These are phyloP conservation scores for Lochmaea crataegi DNA, from an alignment of 2,888 invertebrate species.

Conservation along the genomic window DNA sequence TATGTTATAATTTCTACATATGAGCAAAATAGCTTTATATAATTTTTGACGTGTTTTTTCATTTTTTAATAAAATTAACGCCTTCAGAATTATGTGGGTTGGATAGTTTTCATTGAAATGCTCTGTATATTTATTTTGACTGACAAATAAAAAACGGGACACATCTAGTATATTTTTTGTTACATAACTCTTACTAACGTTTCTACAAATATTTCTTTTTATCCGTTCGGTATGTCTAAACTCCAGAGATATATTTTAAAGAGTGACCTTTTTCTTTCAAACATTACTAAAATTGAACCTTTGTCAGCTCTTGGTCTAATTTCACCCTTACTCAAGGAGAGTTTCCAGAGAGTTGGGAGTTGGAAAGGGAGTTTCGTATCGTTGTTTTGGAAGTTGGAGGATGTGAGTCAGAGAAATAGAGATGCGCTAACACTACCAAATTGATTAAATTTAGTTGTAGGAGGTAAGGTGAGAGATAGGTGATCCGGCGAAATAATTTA, in stretches of 20 bases:
- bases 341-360: slow-evolving; percentile 9
- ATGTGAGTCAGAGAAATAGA: slow-evolving; percentile 23
- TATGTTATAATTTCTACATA: no score
- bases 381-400: slow-evolving; percentile 20
- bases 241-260: background rate
- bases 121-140: no score
- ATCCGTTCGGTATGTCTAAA: background rate
- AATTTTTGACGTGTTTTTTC: no score
- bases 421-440: slow-evolving; percentile 19
- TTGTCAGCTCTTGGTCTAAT: slow-evolving; percentile 7
- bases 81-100: no score
- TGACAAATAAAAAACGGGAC: no score
- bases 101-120: no score
- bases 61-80: no score
- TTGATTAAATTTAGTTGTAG: slow-evolving; percentile 36
- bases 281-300: slow-evolving; percentile 1
- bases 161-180: no score
- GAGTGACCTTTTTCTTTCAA: background rate
- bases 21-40: no score
- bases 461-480: slow-evolving; percentile 15
- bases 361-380: slow-evolving; percentile 17
- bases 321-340: background rate
- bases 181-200: no score
- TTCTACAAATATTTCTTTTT: background rate
- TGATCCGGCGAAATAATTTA: slow-evolving; percentile 4